Percentiles rank a stretch among this genome's conserved stretches.
phyloP scores from a whole-genome alignment of 2,797 vertebrate genomes.

The Ceryle rudis region DNA sequence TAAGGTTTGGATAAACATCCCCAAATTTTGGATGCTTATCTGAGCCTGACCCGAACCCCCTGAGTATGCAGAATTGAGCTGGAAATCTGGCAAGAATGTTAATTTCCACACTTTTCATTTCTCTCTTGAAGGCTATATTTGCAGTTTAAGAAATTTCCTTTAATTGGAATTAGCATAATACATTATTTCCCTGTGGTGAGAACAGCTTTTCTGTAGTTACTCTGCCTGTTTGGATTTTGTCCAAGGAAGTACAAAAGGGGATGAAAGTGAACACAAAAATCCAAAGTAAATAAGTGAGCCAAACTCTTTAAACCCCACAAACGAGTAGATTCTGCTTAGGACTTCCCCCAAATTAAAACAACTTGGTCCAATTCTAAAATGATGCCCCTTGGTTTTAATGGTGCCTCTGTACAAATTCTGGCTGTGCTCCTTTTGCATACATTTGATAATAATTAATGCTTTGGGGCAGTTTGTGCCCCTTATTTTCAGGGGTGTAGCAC shows the following conservation, averaged over 20 bases:
- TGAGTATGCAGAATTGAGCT: constrained; percentile 58
- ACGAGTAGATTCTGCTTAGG: background rate
- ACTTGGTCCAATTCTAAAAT: background rate
- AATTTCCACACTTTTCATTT: constrained; percentile 71
- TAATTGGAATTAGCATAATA: constrained; percentile 76
- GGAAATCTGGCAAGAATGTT: constrained; percentile 71
- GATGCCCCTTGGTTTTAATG: background rate
- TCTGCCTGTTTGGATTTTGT: constrained; percentile 47
- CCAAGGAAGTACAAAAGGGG: constrained; percentile 55
- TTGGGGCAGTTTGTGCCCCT: background rate
- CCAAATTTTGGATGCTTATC: constrained; percentile 72
- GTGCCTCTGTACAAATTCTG: background rate
- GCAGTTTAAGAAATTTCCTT: constrained; percentile 69
- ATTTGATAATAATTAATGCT: background rate
- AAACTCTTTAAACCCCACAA: constrained; percentile 27
- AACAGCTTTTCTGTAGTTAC: constrained; percentile 67
- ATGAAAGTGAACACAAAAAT: constrained; percentile 48
- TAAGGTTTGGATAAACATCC: constrained; percentile 69
- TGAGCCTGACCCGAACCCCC: constrained; percentile 66
- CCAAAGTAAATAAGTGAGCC: constrained; percentile 45
- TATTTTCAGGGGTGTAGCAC: background rate
- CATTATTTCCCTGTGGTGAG: constrained; percentile 71
- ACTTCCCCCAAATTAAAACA: background rate
- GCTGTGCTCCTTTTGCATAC: background rate
- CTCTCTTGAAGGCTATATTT: constrained; percentile 71